Percentiles rank a stretch among this genome's conserved stretches.
Conservation (phyloP, 2,888 invertebrate genomes). For the Lithophane ornitopus region DNA sequence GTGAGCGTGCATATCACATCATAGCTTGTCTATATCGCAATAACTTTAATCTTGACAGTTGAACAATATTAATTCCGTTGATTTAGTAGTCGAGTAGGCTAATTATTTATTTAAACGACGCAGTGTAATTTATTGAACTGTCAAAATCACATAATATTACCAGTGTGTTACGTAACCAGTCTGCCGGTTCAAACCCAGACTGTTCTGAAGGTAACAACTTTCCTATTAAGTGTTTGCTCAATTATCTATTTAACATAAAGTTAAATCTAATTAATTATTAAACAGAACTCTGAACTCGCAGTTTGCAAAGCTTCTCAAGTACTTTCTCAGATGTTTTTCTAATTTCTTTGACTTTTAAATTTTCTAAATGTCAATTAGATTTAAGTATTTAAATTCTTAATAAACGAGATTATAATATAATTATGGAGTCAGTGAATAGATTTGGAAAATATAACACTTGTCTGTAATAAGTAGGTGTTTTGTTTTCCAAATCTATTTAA, state of each 20-base stretch:
- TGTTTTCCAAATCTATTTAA: neutral
- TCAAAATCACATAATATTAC: neutral
- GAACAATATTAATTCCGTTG: neutral
- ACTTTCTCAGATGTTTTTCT: conserved; percentile 18
- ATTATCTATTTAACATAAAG: conserved; percentile 53
- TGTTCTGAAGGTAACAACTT: conserved; percentile 25
- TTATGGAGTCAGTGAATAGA: neutral
- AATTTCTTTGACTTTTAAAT: conserved; percentile 46
- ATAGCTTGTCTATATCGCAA: neutral
- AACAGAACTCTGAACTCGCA: conserved; percentile 31
- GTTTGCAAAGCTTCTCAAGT: conserved; percentile 29
- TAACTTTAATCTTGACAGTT: neutral
- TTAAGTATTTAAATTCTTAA: conserved; percentile 33
- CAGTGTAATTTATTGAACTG: neutral
- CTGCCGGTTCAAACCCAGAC: neutral
- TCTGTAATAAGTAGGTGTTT: neutral
- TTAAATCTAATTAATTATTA: conserved; percentile 64
- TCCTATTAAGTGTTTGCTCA: conserved; percentile 17
- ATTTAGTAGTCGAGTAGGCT: neutral
- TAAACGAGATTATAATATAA: neutral
- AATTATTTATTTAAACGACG: neutral
- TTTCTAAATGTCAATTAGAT: conserved; percentile 53
- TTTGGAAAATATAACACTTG: neutral
- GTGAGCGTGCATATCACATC: too few relatives aligned
- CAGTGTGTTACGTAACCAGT: neutral